phyloP scores from a whole-genome alignment of 1,140 invertebrate species.

The Bombus ignitus region DNA sequence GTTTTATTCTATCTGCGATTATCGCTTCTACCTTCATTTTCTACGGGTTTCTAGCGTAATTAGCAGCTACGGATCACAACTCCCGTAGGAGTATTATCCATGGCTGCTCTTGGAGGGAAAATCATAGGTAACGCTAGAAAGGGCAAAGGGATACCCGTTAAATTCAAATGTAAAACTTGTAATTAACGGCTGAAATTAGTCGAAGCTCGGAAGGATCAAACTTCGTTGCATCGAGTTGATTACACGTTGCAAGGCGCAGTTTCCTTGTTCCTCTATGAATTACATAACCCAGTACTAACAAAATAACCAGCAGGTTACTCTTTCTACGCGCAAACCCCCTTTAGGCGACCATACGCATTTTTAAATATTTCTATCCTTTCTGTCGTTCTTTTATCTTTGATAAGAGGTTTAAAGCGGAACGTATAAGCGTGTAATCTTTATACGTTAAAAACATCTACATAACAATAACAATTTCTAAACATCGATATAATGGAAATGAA shows the following conservation, averaged over 20 bases:
- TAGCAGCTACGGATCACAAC: constrained; percentile 29
- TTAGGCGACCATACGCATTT: background rate
- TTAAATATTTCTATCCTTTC: too few species aligned
- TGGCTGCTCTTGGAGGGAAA: background rate
- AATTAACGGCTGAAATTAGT: constrained; percentile 53
- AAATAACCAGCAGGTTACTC: background rate
- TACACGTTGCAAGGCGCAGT: background rate
- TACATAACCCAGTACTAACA: constrained; percentile 1
- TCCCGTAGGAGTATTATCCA: constrained; percentile 18
- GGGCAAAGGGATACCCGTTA: constrained; percentile 43
- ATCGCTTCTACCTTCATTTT: constrained; percentile 23
- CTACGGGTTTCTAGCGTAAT: constrained; percentile 8
- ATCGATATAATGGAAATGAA: too few species aligned
- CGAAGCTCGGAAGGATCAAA: constrained; percentile 47
- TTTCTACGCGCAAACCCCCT: background rate
- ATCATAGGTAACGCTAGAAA: constrained; percentile 33
- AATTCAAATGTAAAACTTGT: constrained; percentile 59
- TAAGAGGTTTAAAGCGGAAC: too few species aligned
- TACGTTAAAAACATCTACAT: too few species aligned
- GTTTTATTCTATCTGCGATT: background rate
- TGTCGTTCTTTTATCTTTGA: too few species aligned
- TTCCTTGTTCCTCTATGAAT: constrained; percentile 15
- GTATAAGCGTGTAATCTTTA: too few species aligned
- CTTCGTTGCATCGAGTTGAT: constrained; percentile 39
- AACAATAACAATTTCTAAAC: too few species aligned